These are phyloP conservation scores for Drosophila mojavensis DNA, from an alignment of 1,140 invertebrate species.

Conservation along the genomic window DNA sequence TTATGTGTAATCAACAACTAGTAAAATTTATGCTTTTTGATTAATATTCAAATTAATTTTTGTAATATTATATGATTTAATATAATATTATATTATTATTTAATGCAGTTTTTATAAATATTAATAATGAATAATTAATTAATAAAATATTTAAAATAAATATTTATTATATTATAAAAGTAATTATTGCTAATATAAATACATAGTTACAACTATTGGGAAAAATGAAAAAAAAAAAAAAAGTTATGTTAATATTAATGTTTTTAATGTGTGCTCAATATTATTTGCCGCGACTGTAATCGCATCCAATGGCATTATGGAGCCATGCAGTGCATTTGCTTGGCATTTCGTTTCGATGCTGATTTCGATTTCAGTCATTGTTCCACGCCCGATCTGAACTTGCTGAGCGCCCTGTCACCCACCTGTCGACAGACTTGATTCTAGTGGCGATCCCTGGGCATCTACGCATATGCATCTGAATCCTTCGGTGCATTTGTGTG, in stretches of 20 bases:
- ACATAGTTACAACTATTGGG: background rate
- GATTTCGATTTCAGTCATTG: conserved; percentile 50
- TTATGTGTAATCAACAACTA: background rate
- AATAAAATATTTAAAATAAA: too few relatives aligned
- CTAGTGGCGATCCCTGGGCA: conserved; percentile 9
- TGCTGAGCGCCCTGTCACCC: conserved; percentile 39
- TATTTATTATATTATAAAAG: too few relatives aligned
- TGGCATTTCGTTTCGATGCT: conserved; percentile 41
- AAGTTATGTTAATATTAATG: background rate
- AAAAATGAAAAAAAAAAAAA: background rate
- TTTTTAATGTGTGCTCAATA: conserved; percentile 16
- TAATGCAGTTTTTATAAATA: too few relatives aligned
- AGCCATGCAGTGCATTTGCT: conserved; percentile 29
- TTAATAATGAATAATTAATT: too few relatives aligned
- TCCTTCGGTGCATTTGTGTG: conserved; percentile 1
- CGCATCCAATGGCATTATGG: conserved; percentile 7
- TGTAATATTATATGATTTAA: too few relatives aligned
- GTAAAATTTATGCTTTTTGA: too few relatives aligned
- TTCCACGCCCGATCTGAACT: conserved; percentile 13
- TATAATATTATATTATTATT: too few relatives aligned
- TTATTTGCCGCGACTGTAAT: conserved; percentile 8
- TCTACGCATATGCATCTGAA: background rate
- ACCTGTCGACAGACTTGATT: conserved; percentile 37
- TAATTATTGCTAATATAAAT: too few relatives aligned
- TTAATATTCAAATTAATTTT: too few relatives aligned